These are phyloP conservation scores for Spea hammondii DNA, from an alignment of 2,797 vertebrate genomes.

Conservation along the genomic window DNA sequence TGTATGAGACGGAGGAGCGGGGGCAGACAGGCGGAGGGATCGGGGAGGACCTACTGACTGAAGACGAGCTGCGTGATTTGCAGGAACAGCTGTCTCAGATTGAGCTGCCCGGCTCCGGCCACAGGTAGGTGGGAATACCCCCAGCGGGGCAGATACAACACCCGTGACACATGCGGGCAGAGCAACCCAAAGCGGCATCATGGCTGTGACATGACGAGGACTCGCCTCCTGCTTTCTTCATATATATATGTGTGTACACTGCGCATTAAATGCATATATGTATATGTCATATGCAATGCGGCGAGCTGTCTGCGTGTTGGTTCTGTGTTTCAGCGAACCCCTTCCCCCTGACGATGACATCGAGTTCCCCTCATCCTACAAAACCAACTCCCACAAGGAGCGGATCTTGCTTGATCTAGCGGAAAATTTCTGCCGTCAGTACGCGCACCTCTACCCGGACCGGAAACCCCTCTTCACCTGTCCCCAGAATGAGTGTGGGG, in stretches of 20 bases:
- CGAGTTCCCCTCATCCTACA: conserved; percentile 71
- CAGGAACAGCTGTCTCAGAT: conserved; percentile 2
- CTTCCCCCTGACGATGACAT: conserved; percentile 55
- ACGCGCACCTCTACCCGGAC: conserved; percentile 74
- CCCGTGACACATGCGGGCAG: too few species aligned
- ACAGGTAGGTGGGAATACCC: neutral
- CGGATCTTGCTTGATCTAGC: conserved; percentile 68
- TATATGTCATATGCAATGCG: too few species aligned
- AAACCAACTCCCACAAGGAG: conserved; percentile 71
- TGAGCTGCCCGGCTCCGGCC: neutral
- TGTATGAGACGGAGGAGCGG: neutral
- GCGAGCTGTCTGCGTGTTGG: too few species aligned
- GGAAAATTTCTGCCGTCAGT: conserved; percentile 77
- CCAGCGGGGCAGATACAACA: too few species aligned
- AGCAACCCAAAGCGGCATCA: too few species aligned
- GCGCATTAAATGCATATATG: too few species aligned
- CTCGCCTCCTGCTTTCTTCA: too few species aligned
- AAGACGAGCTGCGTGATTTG: neutral
- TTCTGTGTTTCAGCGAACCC: conserved; percentile 48
- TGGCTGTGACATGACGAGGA: too few species aligned
- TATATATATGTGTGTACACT: too few species aligned
- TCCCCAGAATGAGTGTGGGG: conserved; percentile 77
- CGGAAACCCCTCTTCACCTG: conserved; percentile 77
- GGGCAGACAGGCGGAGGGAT: neutral
- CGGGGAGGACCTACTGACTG: neutral